These are phyloP conservation scores for Sus scrofa DNA, from an alignment of 2,113 vertebrate genomes.

Conservation along the genomic window T2T-Sscrofa CM000817.6:166137001-166137500, in stretches of 20 bases:
- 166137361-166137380: not conserved
- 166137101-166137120: not conserved
- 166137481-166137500: not conserved
- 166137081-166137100: not conserved
- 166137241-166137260: not conserved
- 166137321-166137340: not conserved
- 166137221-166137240: not conserved
- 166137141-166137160: not conserved
- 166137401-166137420: not conserved
- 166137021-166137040: conserved; percentile 30
- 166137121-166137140: not conserved
- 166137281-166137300: not conserved
- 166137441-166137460: conserved; percentile 16
- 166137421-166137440: not conserved
- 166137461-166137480: not conserved
- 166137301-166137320: not conserved
- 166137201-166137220: not conserved
- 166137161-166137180: conserved; percentile 6
- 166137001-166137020: not conserved
- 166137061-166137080: not conserved
- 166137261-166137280: not conserved
- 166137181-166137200: not conserved
- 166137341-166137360: not conserved
- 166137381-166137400: not conserved
- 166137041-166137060: not conserved